These are phyloP conservation scores for Phocides pigmalion DNA, from an alignment of 1,140 invertebrate species.

Conservation along the genomic window DNA sequence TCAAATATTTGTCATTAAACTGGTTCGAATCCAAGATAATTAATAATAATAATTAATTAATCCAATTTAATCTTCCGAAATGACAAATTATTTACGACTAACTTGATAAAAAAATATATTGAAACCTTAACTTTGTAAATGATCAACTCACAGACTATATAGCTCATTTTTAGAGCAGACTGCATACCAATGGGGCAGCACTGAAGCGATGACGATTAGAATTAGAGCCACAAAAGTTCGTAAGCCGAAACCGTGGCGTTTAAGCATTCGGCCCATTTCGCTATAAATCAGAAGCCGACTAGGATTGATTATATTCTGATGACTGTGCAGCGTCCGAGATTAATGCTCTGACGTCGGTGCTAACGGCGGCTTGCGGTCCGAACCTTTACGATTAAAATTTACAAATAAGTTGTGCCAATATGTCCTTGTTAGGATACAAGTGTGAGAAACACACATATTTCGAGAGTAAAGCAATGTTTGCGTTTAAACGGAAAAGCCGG, in stretches of 20 bases:
- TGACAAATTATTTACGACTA: no score
- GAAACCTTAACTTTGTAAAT: no score
- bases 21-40: no score
- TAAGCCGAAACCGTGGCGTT: slow-evolving; percentile 23
- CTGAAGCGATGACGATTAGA: not conserved
- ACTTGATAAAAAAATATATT: no score
- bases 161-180: not conserved
- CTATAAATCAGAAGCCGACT: slow-evolving; percentile 60
- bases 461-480: no score
- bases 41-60: no score
- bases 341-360: slow-evolving; percentile 42
- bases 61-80: no score
- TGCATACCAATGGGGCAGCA: not conserved
- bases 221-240: not conserved
- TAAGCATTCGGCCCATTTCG: slow-evolving; percentile 49
- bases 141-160: no score
- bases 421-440: not conserved
- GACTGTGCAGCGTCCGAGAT: slow-evolving; percentile 58
- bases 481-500: no score
- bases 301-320: slow-evolving; percentile 66
- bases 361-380: not conserved
- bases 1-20: no score
- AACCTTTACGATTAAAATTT: slow-evolving; percentile 19
- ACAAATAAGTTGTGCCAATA: not conserved
- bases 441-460: no score